Base-by-base conservation (phyloP, 1,140 invertebrate species). In the Halictus rubicundus region DNA sequence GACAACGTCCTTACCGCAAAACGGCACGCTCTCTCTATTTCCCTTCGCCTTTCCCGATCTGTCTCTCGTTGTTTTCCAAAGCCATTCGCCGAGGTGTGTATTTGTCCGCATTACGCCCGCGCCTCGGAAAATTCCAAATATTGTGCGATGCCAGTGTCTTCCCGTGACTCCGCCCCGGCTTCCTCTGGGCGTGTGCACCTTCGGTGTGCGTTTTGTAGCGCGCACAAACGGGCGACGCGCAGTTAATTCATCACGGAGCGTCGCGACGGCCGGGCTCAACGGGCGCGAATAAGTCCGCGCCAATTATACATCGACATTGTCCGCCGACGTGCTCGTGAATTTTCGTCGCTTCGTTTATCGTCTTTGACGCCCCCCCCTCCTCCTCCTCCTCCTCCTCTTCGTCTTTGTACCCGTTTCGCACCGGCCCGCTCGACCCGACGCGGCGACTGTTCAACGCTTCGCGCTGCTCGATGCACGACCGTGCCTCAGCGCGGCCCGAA, bases 101-200 rank as follows among this genome's bases (percentile, higher is more conserved):
- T 72, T 71, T 64, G 42, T 27, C 46, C n/a, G 32, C 42, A 42
- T 78, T 68, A 42, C 21, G 12, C 9, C 9, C 46, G 46, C 14
- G 46, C 37, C 68, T 27, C 27, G 42, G 76, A 61, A 71, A 71
- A 78, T 64, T 54, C 12, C 76, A 64, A 71, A 78, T 63, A 64
- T 63, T n/a, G n/a, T 27, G 76, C 23, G 39, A 52, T 0, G 68
- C 21, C 21, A 0, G 54, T n/a, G 54, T 57, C n/a, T 57, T 57
- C n/a, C 21, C n/a, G 21, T 57, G 54, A 57, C 21, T 57, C 5
- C 54, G 37, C 12, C 16, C 10, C 8, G 23, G 42, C 10, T 1
- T 9, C 5, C 19, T 27, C 9, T 32, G 32, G 32, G 3, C 32
- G 32, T 4, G 32, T 32, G 32, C 5, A 32, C 32, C 32, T 32